These are phyloP conservation scores for Cephus sareptanus DNA, from an alignment of 2,888 invertebrate genomes.

Conservation along the genomic window DNA sequence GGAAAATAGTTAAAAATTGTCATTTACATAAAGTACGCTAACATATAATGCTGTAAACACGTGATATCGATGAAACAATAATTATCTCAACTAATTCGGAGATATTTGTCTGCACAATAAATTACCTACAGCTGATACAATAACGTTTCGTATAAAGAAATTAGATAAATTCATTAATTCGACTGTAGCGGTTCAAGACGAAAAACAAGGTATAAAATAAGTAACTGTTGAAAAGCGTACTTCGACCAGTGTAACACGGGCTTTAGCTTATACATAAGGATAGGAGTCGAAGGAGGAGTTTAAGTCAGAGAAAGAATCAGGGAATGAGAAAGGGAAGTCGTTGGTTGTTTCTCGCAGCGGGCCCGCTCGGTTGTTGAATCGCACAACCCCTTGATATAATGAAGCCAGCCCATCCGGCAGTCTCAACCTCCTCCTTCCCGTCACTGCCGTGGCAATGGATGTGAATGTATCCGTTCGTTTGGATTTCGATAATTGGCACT, in stretches of 20 bases:
- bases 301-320: background rate
- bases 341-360: background rate
- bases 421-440: conserved; percentile 7
- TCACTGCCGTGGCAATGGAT: conserved; percentile 7
- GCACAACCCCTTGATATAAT: conserved; percentile 35
- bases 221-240: background rate
- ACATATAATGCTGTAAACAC: background rate
- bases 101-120: background rate
- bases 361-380: conserved; percentile 13
- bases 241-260: background rate
- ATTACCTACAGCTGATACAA: background rate
- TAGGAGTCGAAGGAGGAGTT: background rate
- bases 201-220: background rate
- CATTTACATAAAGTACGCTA: background rate
- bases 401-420: conserved; percentile 24
- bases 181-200: background rate
- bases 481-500: conserved; percentile 64
- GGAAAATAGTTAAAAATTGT: background rate
- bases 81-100: background rate
- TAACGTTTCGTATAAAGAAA: background rate
- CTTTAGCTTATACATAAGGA: background rate
- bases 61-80: background rate
- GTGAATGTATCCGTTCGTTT: conserved; percentile 37
- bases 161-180: background rate
- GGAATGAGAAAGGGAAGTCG: background rate